phyloP scores from a whole-genome alignment of 2,797 vertebrate genomes.

The Poeciliopsis infans region DNA sequence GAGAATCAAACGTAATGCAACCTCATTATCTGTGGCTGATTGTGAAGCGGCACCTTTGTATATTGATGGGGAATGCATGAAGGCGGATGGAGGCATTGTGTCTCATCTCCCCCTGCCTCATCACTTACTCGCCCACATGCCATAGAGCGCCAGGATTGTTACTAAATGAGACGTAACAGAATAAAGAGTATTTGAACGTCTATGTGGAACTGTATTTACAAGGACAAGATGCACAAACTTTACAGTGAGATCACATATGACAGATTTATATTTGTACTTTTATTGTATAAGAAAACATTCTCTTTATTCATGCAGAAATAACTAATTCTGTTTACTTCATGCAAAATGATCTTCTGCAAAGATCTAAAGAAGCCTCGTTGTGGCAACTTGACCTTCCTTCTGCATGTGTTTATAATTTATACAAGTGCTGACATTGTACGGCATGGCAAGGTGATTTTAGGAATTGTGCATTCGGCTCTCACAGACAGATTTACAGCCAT shows the following conservation, averaged over 20 bases:
- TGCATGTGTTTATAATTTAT: constrained; percentile 35
- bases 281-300: not conserved
- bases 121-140: constrained; percentile 56
- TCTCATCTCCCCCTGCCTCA: constrained; percentile 56
- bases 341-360: not conserved
- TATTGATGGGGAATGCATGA: constrained; percentile 69
- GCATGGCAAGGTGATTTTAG: constrained; percentile 57
- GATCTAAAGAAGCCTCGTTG: constrained; percentile 16
- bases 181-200: constrained; percentile 24
- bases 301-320: constrained; percentile 15
- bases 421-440: constrained; percentile 30
- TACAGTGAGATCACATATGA: constrained; percentile 2
- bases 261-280: not conserved
- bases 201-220: constrained; percentile 15
- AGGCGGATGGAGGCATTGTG: constrained; percentile 54
- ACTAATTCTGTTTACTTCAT: constrained; percentile 9
- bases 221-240: constrained; percentile 8
- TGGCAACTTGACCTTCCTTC: constrained; percentile 37
- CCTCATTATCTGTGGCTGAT: constrained; percentile 77
- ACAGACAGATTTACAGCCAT: constrained; percentile 72
- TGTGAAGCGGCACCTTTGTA: constrained; percentile 77
- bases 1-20: constrained; percentile 70
- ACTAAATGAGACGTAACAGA: constrained; percentile 41
- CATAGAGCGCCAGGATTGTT: constrained; percentile 55
- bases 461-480: constrained; percentile 49